Base-by-base conservation (phyloP, 2,113 vertebrate species). In the Ornithorhynchus anatinus region DNA sequence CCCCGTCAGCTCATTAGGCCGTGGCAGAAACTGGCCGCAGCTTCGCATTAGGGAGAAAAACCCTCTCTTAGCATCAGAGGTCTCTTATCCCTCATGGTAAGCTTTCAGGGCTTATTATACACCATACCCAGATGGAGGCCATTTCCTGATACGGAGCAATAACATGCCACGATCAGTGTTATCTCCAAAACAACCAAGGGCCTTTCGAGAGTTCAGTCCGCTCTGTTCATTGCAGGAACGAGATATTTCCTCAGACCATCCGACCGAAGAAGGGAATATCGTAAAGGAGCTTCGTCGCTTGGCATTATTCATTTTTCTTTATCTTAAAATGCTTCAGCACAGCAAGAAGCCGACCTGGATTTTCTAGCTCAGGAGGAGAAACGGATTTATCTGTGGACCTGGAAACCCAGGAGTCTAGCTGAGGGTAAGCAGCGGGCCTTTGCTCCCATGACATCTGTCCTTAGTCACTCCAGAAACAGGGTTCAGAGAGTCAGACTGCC, bases 51-150 rank as follows among this genome's bases (percentile, higher is more conserved):
- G n/a, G n/a, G n/a, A n/a, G n/a, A n/a, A n/a, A n/a, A n/a, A n/a
- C n/a, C n/a, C n/a, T n/a, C n/a, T 72, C 77, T 80, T 75, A 80
- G 77, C 86, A 81, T 71, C 82, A 80, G 81, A 85, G 78, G 79
- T 81, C 85, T 73, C 83, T 88, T 77, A 72, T 3, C 65, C 33
- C n/a, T 64, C 75, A 85, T 75, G 86, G 85, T 84, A 51, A 85
- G 75, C 48, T 65, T 75, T 71, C 14, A 22, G 17, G 45, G 70
- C 71, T 84, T 84, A 66, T 85, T 86, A 57, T 40, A 25, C 57
- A 83, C 51, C 54, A 70, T 75, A 64, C 75, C 80, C 66, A 65
- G 63, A 58, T 86, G 67, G 69, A 81, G 42, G 60, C 64, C n/a
- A n/a, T 85, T 61, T 81, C 61, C 54, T 75, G 67, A 60, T 84